Evolutionary conservation across 2,888 invertebrate species (phyloP), one percentile per base, ranked within the genome.

Genomic region (Drosophila ezoana): DNA sequence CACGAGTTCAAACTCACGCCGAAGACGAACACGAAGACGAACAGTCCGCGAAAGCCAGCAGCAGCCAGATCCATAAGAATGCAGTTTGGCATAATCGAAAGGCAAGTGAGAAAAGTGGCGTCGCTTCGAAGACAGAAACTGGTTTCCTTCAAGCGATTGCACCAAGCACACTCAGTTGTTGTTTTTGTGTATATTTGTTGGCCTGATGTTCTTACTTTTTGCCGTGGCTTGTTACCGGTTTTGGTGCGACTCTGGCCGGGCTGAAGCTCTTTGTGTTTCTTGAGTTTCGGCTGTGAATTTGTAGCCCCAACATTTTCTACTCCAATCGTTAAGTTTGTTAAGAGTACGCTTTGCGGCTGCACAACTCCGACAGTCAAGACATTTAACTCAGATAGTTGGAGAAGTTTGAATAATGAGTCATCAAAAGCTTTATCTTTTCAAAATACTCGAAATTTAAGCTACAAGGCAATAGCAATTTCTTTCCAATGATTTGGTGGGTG

Each of bases 31-130:
- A 63, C 67, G 63, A 77, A 73, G 68, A 14, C 32, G 13, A 11
- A 43, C 45, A 62, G 72, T 8, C 8, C 40, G 28, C 72, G 67
- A 76, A 76, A 76, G 73, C 72, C 76, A 60, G 54, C 47, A 51
- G 57, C 74, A 63, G 62, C 18, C 43, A 53, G 41, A 48, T 69
- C 52, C 70, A 59, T 51, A 83, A 86, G 89, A 86, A 86, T 89
- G 85, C 85, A 87, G 89, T 86, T 87, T 81, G 81, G 79, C 76
- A 89, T 81, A 89, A 88, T 87, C 85, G 85, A 85, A 85, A 85
- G 85, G 88, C 83, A 81, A 84, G 70, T 68, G 79, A 87, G 82
- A 89, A 87, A 87, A 87, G 75, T 83, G 40, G 56, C 47, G 41
- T 47, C 41, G 28, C 18, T n/a, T 47, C n/a, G 51, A 37, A 44